Conservation (phyloP, 2,113 vertebrate genomes). For the Sorex araneus region DNA sequence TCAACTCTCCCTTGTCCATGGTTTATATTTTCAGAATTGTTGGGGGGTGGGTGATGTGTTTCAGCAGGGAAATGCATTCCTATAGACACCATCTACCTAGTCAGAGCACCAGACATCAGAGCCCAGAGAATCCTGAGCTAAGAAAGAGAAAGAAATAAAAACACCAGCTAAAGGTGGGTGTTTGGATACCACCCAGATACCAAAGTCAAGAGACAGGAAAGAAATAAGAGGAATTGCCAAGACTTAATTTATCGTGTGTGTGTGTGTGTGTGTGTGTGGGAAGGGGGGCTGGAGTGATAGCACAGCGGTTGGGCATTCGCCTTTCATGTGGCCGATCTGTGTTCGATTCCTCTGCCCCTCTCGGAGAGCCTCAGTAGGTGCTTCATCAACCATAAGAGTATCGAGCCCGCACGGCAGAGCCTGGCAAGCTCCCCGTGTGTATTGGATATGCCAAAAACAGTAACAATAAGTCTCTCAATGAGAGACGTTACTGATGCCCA, state of each 20-base stretch:
- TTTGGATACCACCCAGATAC: neutral
- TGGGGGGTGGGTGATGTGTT: neutral
- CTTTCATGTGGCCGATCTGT: no score
- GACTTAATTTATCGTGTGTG: neutral
- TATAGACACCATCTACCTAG: neutral
- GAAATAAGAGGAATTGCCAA: neutral
- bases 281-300: no score
- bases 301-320: no score
- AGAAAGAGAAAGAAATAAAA: neutral
- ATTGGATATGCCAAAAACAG: no score
- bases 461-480: no score
- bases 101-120: neutral
- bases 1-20: fast-evolving
- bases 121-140: neutral
- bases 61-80: neutral
- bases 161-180: neutral
- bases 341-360: no score
- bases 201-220: neutral
- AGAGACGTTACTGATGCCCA: no score
- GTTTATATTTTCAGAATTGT: neutral
- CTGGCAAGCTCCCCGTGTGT: no score
- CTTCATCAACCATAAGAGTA: no score
- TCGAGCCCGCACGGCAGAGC: no score
- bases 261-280: no score
- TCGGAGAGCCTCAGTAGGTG: no score